Base-by-base conservation (phyloP, 2,113 vertebrate species). In the Apteryx owenii region DNA sequence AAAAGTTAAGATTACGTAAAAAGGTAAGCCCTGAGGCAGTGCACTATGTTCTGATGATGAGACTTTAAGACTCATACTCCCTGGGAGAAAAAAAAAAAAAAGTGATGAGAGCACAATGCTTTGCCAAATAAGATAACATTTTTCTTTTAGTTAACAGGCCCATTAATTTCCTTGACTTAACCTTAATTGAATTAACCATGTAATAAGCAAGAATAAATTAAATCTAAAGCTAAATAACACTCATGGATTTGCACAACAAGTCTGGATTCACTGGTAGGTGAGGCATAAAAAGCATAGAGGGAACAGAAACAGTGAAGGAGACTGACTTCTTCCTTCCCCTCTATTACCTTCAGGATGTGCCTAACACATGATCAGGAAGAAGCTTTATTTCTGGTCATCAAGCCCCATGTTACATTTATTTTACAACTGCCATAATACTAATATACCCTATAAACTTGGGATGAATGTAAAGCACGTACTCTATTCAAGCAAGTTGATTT, bases 91-190 rank as follows among this genome's bases (percentile, higher is more conserved):
- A 81, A 95, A 88, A 88, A 88, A 36, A 38, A 38, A 38, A n/a
- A 20, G 66, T 12, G 38, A 42, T 29, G 17, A 50, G 25, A 62
- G 5, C 38, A 73, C 26, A 70, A 42, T 5, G 22, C 54, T 89
- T 76, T 9, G 1, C 18, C 42, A 89, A 36, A 28, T n/a, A 79
- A 66, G 50, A 10, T 56, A 56, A 4, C 13, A 48, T 81, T n/a
- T 58, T 73, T 54, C 23, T 82, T 88, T 79, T 19, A 53, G 33
- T 88, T 90, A 90, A 62, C 58, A 88, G 72, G 76, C 9, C 26
- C 85, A 92, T 94, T 92, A 93, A 95, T 46, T 93, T 90, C 58
- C 80, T 77, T 62, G 79, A 53, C 77, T 90, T 89, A 81, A 92
- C 86, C 89, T 89, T 92, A 60, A 87, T 12, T 62, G 60, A 88